These are phyloP conservation scores for Nezara viridula DNA, from an alignment of 2,888 invertebrate genomes.

Conservation along the genomic window DNA sequence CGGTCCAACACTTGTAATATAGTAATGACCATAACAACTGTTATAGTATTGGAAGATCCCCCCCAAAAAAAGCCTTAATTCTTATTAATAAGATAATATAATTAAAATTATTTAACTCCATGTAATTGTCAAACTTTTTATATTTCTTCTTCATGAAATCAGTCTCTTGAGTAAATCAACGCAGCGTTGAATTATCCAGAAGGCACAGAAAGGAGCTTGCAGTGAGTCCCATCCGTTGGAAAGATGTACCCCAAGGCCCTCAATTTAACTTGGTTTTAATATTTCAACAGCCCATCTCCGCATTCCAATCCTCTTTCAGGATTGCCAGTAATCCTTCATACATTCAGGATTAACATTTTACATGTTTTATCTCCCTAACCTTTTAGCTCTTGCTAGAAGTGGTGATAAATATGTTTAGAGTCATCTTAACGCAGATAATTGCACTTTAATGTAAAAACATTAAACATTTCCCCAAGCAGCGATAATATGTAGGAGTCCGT, in stretches of 20 bases:
- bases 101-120: no score
- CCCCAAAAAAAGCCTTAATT: no score
- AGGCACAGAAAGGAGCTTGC: not conserved
- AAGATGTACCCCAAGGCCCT: not conserved
- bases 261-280: slow-evolving; percentile 5
- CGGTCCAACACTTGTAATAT: no score
- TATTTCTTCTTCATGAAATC: no score
- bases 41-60: no score
- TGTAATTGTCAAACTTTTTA: no score
- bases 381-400: not conserved
- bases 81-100: no score
- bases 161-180: not conserved
- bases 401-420: not conserved
- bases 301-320: slow-evolving; percentile 22
- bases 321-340: not conserved
- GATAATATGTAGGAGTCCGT: not conserved
- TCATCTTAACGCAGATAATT: not conserved
- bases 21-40: no score
- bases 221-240: not conserved
- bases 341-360: not conserved
- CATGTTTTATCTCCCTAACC: not conserved
- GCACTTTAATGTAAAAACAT: not conserved
- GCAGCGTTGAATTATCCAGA: not conserved
- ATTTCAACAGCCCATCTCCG: slow-evolving; percentile 28
- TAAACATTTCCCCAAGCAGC: not conserved